Evolutionary conservation across 2,888 invertebrate species (phyloP).

Genomic region (Philonicus albiceps): DNA sequence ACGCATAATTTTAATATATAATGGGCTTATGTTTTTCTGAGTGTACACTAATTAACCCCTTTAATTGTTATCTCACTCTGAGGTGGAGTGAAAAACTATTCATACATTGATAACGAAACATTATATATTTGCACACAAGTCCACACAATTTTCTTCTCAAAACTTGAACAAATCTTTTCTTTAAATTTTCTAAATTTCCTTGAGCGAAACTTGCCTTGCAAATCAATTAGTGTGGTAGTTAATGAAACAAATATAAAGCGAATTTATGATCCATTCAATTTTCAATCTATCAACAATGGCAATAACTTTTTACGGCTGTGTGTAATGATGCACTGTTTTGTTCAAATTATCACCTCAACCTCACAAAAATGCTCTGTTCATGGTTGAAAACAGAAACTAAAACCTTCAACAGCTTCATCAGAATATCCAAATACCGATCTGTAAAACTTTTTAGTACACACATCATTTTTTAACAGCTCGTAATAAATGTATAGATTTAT

Average conservation of each 20-base stretch:
- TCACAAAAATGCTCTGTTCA: not conserved
- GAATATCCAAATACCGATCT: not conserved
- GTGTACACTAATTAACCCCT: not conserved
- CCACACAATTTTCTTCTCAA: no score
- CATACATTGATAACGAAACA: not conserved
- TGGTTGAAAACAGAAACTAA: not conserved
- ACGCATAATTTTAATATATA: not conserved
- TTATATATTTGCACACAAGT: no score
- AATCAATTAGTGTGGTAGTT: no score
- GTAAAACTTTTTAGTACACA: not conserved
- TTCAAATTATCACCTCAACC: not conserved
- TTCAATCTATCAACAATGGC: no score
- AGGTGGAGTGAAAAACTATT: not conserved
- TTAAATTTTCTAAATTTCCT: not conserved
- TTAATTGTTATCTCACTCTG: not conserved
- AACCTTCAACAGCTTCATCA: not conserved
- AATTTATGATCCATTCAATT: not conserved
- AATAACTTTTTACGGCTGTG: no score
- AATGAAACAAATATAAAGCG: not conserved
- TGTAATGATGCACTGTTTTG: not conserved
- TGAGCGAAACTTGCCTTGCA: no score
- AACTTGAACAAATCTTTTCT: no score
- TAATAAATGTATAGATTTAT: not conserved
- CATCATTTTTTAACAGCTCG: no score
- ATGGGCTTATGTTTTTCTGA: not conserved